phyloP scores from a whole-genome alignment of 2,113 vertebrate species.

The Trogon surrucura region DNA sequence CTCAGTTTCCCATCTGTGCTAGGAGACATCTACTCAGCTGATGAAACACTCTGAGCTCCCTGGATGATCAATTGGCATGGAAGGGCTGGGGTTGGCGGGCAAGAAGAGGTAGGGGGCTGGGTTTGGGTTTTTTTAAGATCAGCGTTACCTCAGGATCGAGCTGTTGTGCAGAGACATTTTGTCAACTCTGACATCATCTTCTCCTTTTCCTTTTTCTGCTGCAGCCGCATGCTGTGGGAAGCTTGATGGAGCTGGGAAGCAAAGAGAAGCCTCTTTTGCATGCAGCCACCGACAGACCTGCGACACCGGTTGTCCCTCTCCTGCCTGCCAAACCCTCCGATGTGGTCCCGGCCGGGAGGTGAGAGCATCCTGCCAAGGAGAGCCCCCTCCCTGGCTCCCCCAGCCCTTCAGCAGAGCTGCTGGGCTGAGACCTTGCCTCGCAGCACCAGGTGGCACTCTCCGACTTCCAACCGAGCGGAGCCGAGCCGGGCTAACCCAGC shows the following conservation, averaged over 20 bases:
- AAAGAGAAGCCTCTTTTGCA: neutral
- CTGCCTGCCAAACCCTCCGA: neutral
- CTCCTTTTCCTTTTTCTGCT: neutral
- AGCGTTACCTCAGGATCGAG: neutral
- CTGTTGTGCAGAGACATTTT: neutral
- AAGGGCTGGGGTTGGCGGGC: neutral
- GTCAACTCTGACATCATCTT: neutral
- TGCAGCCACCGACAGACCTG: neutral
- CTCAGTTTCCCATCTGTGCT: neutral
- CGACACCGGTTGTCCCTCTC: neutral
- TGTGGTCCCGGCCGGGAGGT: neutral
- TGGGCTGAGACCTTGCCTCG: neutral
- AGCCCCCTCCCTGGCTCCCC: neutral
- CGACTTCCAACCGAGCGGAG: constrained; percentile 11
- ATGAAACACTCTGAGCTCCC: accelerated
- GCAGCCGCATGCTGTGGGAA: neutral
- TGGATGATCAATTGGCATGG: neutral
- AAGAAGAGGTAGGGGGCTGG: neutral
- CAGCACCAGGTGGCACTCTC: constrained; percentile 65
- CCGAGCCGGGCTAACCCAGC: neutral
- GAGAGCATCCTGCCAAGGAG: neutral
- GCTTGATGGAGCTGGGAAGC: neutral
- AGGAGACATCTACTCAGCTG: neutral
- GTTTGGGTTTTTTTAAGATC: neutral
- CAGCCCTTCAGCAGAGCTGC: neutral